Conservation (phyloP, 2,113 vertebrate species). For the Nesospiza acunhae region DNA sequence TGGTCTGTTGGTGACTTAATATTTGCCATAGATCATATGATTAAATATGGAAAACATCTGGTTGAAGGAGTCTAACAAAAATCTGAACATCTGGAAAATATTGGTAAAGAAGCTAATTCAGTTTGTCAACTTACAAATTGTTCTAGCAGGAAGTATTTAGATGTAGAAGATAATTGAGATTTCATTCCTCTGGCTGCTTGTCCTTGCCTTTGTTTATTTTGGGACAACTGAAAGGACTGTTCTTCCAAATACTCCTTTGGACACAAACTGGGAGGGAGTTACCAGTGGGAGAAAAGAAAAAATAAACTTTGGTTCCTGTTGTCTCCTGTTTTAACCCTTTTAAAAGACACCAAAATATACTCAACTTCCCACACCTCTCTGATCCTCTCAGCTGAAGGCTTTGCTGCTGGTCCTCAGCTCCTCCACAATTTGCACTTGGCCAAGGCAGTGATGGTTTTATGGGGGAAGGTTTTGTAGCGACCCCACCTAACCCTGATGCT, state of each 20-base stretch:
- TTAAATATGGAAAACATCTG: slow-evolving; percentile 74
- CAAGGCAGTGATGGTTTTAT: neutral
- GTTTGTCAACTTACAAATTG: slow-evolving; percentile 78
- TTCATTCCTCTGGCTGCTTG: slow-evolving; percentile 67
- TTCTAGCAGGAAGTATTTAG: slow-evolving; percentile 73
- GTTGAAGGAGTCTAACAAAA: slow-evolving; percentile 41
- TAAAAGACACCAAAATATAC: neutral
- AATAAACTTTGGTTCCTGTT: neutral
- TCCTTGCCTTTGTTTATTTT: slow-evolving; percentile 63
- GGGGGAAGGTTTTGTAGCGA: neutral
- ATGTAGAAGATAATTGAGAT: slow-evolving; percentile 71
- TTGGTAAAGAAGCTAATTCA: slow-evolving; percentile 76
- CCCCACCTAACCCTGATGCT: neutral
- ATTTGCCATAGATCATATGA: slow-evolving; percentile 35
- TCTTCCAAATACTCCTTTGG: neutral
- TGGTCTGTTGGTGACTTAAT: neutral
- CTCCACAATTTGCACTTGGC: neutral
- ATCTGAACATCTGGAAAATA: slow-evolving; percentile 76
- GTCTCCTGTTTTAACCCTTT: neutral
- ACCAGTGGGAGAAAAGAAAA: neutral
- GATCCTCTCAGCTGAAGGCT: neutral
- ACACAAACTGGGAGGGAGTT: neutral
- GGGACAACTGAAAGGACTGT: neutral
- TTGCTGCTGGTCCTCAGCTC: neutral
- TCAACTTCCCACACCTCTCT: neutral